These are phyloP conservation scores for Coptodon bakossiorum DNA, from an alignment of 2,113 vertebrate species.

Conservation along the genomic window DNA sequence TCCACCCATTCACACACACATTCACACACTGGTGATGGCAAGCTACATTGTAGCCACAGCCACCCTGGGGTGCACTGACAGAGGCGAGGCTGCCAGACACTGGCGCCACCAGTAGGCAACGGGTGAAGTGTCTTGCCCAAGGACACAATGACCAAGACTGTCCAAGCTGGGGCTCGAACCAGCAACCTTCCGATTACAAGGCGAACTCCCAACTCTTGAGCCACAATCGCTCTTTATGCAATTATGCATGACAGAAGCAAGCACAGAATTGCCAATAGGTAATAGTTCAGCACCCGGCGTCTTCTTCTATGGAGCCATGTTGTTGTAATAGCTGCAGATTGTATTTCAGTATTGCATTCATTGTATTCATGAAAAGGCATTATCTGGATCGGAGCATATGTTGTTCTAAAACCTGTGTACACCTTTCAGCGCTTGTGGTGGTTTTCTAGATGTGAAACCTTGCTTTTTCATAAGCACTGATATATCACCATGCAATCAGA, in stretches of 20 bases:
- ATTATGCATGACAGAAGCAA: background rate
- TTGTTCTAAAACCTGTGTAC: background rate
- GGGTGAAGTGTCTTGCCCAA: too few species aligned
- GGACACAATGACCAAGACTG: too few species aligned
- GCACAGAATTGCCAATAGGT: background rate
- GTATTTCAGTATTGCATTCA: background rate
- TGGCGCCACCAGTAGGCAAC: too few species aligned
- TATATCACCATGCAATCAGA: background rate
- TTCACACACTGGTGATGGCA: too few species aligned
- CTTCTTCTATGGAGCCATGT: background rate
- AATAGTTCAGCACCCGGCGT: background rate
- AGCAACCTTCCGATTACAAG: too few species aligned
- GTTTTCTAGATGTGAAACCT: background rate
- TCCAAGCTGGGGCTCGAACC: too few species aligned
- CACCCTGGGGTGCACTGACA: too few species aligned
- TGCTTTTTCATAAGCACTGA: background rate
- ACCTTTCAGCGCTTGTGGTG: background rate
- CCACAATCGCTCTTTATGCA: too few species aligned
- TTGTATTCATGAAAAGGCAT: background rate
- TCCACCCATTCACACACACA: too few species aligned
- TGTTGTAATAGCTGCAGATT: background rate
- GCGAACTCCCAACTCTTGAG: too few species aligned
- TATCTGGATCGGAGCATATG: background rate
- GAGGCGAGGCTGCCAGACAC: too few species aligned
- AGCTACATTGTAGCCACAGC: too few species aligned